Percentiles rank a stretch among this genome's conserved stretches.
These are phyloP conservation scores for Merops nubicus DNA, from an alignment of 2,113 vertebrate genomes.

Conservation along the genomic window DNA sequence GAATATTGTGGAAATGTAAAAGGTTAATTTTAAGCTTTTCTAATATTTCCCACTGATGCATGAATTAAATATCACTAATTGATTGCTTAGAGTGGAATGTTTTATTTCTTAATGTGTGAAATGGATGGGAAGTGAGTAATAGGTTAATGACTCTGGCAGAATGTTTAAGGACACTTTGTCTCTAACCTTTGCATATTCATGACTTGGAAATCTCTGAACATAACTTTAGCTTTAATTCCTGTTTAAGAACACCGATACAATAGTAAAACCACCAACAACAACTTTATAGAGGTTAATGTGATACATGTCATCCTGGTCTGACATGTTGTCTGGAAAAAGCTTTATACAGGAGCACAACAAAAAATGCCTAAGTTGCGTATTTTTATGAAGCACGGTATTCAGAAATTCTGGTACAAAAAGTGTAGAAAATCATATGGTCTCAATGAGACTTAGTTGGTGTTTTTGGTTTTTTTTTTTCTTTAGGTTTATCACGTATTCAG, in stretches of 20 bases:
- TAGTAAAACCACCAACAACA: background rate
- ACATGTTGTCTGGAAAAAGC: background rate
- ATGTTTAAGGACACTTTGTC: background rate
- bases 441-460: accelerated
- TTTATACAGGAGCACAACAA: background rate
- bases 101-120: no score
- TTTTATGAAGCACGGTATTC: background rate
- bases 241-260: background rate
- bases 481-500: background rate
- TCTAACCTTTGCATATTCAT: background rate
- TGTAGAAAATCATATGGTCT: background rate
- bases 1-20: background rate
- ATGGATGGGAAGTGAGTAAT: background rate
- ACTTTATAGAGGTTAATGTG: background rate
- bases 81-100: background rate
- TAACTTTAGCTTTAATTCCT: background rate
- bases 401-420: background rate
- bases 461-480: background rate
- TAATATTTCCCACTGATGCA: background rate
- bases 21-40: background rate
- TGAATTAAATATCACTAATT: background rate
- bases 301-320: background rate
- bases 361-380: background rate
- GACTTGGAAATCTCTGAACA: background rate
- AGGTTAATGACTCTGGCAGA: background rate